phyloP scores from a whole-genome alignment of 2,113 vertebrate species.

The Seriola quinqueradiata region DNA sequence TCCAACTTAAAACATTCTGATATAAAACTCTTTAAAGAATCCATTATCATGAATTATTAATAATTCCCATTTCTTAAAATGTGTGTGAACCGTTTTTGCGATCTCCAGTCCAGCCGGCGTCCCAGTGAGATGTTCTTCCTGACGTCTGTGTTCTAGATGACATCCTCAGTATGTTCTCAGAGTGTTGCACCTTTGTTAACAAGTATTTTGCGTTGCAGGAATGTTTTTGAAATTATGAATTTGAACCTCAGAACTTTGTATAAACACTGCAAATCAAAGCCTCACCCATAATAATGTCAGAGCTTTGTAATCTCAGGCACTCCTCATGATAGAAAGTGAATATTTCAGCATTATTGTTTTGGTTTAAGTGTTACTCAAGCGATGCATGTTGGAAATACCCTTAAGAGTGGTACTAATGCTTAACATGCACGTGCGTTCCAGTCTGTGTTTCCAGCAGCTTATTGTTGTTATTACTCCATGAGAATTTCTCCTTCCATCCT shows the following conservation, averaged over 20 bases:
- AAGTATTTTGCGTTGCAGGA: too few relatives aligned
- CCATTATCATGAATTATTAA: too few relatives aligned
- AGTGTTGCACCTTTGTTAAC: too few relatives aligned
- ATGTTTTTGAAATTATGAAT: too few relatives aligned
- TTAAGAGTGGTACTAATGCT: background rate
- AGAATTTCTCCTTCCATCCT: background rate
- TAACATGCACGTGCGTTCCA: constrained; percentile 9
- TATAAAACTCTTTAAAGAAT: background rate
- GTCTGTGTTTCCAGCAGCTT: constrained; percentile 38
- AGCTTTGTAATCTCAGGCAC: background rate
- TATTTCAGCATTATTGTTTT: too few relatives aligned
- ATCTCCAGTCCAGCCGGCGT: background rate
- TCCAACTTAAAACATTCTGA: too few relatives aligned
- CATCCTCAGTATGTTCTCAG: too few relatives aligned
- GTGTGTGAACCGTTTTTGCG: background rate
- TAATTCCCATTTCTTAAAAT: background rate
- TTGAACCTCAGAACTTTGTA: too few relatives aligned
- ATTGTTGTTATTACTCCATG: background rate
- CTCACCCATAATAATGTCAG: too few relatives aligned
- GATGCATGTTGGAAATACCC: background rate
- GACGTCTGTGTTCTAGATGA: too few relatives aligned
- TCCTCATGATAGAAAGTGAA: background rate
- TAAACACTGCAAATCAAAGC: too few relatives aligned
- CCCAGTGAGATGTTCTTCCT: background rate
- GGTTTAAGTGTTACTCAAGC: too few relatives aligned